Conservation (phyloP, 2,888 invertebrate genomes). For the Hesperia comma region DNA sequence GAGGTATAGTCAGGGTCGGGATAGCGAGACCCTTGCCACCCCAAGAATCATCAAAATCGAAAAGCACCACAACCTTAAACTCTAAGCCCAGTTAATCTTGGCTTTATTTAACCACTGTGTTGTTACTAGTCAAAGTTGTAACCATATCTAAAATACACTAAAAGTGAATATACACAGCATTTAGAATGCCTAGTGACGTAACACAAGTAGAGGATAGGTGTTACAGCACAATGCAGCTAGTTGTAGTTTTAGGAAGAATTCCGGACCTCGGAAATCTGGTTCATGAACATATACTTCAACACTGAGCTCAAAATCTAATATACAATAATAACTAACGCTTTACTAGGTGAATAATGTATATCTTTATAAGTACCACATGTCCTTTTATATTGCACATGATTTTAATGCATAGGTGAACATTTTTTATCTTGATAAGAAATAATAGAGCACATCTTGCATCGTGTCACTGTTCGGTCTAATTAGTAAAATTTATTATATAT, state of each 20-base stretch:
- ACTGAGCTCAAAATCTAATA: slow-evolving; percentile 64
- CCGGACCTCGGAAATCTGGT: slow-evolving; percentile 10
- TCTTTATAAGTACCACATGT: slow-evolving; percentile 53
- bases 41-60: slow-evolving; percentile 64
- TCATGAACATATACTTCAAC: slow-evolving; percentile 32
- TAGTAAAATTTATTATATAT: background rate
- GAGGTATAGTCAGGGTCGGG: slow-evolving; percentile 95
- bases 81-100: slow-evolving; percentile 74
- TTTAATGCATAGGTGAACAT: slow-evolving; percentile 41
- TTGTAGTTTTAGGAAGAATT: slow-evolving; percentile 24
- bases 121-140: slow-evolving; percentile 74
- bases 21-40: slow-evolving; percentile 92
- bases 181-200: slow-evolving; percentile 43
- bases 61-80: slow-evolving; percentile 70
- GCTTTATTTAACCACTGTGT: slow-evolving; percentile 47
- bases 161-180: slow-evolving; percentile 59
- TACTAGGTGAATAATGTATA: slow-evolving; percentile 63
- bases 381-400: slow-evolving; percentile 67
- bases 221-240: slow-evolving; percentile 28
- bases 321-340: slow-evolving; percentile 79
- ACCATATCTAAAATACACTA: slow-evolving; percentile 69
- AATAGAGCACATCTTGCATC: slow-evolving; percentile 12
- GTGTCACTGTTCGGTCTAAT: background rate
- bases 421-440: slow-evolving; percentile 17
- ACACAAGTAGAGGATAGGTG: slow-evolving; percentile 20